Conservation (phyloP, 1,140 invertebrate species). For the Phenacoccus solenopsis region DNA sequence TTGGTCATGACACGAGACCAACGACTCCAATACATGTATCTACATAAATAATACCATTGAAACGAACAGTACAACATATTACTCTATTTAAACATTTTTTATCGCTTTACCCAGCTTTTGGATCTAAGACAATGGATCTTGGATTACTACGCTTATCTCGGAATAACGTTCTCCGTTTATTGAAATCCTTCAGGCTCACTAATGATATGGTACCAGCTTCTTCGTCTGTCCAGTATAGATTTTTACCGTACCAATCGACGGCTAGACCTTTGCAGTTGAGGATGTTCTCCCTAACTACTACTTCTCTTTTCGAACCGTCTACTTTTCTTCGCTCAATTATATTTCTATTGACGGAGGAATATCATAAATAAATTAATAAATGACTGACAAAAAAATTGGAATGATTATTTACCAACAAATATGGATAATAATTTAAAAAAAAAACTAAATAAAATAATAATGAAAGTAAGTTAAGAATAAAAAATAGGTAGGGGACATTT, state of each 20-base stretch:
- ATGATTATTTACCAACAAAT: too few species aligned
- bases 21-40: conserved; percentile 41
- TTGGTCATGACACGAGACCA: conserved; percentile 31
- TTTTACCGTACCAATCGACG: conserved; percentile 63
- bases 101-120: conserved; percentile 37
- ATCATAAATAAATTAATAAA: conserved; percentile 12
- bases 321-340: conserved; percentile 37
- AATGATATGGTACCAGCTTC: conserved; percentile 46
- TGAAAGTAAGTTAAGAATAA: too few species aligned
- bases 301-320: conserved; percentile 32
- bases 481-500: too few species aligned
- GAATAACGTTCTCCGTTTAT: conserved; percentile 40
- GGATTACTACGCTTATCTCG: conserved; percentile 42
- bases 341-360: conserved; percentile 30
- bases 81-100: neutral
- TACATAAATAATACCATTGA: conserved; percentile 22
- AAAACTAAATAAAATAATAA: too few species aligned
- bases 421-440: too few species aligned
- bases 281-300: conserved; percentile 35
- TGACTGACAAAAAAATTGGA: too few species aligned
- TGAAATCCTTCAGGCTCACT: conserved; percentile 39
- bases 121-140: conserved; percentile 54
- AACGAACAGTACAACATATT: conserved; percentile 21
- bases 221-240: conserved; percentile 72
- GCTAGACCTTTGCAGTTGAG: conserved; percentile 54